phyloP scores from a whole-genome alignment of 2,113 vertebrate genomes.

The Ammodytes marinus region DNA sequence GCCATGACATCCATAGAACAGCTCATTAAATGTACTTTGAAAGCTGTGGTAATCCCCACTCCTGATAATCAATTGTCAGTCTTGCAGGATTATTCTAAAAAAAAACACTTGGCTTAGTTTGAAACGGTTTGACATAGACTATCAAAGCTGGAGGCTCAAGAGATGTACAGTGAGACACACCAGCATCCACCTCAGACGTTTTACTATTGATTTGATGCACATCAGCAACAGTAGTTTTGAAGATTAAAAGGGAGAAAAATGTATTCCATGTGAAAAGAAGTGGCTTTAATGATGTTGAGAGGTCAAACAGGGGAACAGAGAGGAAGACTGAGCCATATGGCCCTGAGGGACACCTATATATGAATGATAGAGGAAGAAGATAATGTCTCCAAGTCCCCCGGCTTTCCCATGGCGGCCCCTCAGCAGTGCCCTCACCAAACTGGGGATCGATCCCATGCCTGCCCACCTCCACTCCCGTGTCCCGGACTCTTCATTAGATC shows the following conservation, averaged over 20 bases:
- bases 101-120: constrained; percentile 10
- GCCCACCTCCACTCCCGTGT: constrained; percentile 54
- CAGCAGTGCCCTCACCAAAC: not conserved
- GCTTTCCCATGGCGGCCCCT: constrained; percentile 1
- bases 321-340: constrained; percentile 24
- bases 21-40: constrained; percentile 43
- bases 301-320: constrained; percentile 34
- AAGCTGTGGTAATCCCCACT: not conserved
- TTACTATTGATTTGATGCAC: constrained; percentile 33
- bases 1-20: constrained; percentile 34
- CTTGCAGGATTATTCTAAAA: constrained; percentile 33
- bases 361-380: constrained; percentile 37
- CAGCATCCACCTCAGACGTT: not conserved
- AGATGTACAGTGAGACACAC: constrained; percentile 8
- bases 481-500: constrained; percentile 74
- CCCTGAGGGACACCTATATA: constrained; percentile 11
- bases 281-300: constrained; percentile 38
- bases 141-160: not conserved
- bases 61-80: constrained; percentile 21
- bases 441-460: not conserved
- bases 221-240: constrained; percentile 15
- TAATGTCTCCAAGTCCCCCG: too few species aligned
- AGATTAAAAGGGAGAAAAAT: constrained; percentile 10
- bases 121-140: not conserved
- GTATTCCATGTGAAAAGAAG: constrained; percentile 1